Evolutionary conservation across 92 coral and sea anemone species (phyloP), one percentile per base, ranked within the genome.

Genomic region (Porites divaricata): DNA sequence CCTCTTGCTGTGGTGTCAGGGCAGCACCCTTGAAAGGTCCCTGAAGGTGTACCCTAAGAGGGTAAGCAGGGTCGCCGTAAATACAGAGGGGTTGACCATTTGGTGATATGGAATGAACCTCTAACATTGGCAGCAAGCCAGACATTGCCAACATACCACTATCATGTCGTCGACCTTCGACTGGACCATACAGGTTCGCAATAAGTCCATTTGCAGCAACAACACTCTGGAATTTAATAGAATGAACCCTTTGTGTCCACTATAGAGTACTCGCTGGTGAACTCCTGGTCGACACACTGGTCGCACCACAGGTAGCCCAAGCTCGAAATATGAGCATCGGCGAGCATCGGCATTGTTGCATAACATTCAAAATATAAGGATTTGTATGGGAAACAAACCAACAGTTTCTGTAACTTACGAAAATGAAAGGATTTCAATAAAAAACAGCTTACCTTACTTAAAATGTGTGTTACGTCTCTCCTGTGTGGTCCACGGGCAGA

Each of bases 151-250:
- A 22, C 79, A 75, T 75, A 3, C 67, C 79, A 75, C 79, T 75
- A 53, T 75, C 79, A 22, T 75, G 79, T 5, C 67, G 24, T 8
- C 67, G 50, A 1, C 79, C 79, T 53, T 57, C 79, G 15, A 75
- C 79, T 1, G 79, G 79, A 23, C 79, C 79, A 75, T 56, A 75
- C 8, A 56, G 67, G 79, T 75, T 75, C 15, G 67, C 79, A 24
- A 75, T 58, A 13, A 75, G 79, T 7, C 79, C 79, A 75, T 75
- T 56, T 20, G 67, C 67, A 3, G 79, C 79, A 75, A 75, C 79
- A 25, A 57, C 79, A 13, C 66, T 56, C 67, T 75, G 79, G 58
- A 74, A 75, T 41, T 75, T 75, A 7, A 75, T 75, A 14, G 67
- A 67, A 20, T 75, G 67, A 19, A 75, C 79, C 79, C 25, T 24